Evolutionary conservation across 2,113 vertebrate species (phyloP).

Genomic region (Pteruthius melanotis): DNA sequence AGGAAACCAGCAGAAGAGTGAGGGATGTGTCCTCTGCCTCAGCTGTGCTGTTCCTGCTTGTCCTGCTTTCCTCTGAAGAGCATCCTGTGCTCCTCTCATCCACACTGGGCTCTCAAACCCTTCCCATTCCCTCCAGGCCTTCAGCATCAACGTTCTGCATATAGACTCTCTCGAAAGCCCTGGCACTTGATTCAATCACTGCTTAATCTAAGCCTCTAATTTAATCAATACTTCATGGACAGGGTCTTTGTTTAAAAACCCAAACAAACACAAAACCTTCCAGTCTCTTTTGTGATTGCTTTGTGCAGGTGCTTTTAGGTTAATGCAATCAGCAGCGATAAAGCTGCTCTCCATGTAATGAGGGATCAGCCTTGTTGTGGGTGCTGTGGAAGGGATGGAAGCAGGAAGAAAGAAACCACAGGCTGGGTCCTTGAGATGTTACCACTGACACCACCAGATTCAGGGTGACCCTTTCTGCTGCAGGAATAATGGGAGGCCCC

Average conservation of each 20-base stretch:
- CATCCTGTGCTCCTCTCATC: not conserved
- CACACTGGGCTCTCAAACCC: not conserved
- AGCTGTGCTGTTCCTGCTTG: not conserved
- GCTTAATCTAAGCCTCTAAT: conserved; percentile 41
- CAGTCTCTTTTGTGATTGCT: not conserved
- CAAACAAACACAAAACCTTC: conserved; percentile 31
- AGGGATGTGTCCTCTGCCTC: not conserved
- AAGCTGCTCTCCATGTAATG: conserved; percentile 4
- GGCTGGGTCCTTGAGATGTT: not conserved
- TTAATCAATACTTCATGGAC: conserved; percentile 33
- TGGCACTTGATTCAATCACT: not conserved
- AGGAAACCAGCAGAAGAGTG: not conserved
- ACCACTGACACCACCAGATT: not conserved
- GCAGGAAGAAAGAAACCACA: not conserved
- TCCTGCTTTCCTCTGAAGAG: not conserved
- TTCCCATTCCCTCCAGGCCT: not conserved
- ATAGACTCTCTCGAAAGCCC: not conserved
- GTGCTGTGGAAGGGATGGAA: not conserved
- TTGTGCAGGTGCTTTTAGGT: conserved; percentile 22
- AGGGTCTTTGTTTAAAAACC: conserved; percentile 9
- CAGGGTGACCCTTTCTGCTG: not conserved
- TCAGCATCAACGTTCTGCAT: fast-evolving
- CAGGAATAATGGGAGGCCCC: not conserved
- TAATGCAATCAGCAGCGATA: not conserved
- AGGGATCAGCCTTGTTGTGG: not conserved